These are phyloP conservation scores for Entomyzon cyanotis DNA, from an alignment of 2,113 vertebrate genomes.

Conservation along the genomic window DNA sequence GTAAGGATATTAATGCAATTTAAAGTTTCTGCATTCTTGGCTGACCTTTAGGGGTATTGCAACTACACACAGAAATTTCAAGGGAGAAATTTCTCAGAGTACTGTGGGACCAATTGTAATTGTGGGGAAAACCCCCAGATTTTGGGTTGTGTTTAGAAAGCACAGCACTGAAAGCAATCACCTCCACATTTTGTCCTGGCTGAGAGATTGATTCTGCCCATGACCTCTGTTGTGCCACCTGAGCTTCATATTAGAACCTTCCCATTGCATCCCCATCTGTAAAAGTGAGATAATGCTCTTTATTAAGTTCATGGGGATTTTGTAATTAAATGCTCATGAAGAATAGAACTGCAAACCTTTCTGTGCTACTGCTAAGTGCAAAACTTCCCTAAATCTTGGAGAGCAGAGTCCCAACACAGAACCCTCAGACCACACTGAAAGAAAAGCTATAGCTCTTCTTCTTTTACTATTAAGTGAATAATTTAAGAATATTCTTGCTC, in stretches of 20 bases:
- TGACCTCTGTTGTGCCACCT: not conserved
- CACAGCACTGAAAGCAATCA: not conserved
- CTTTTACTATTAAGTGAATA: not conserved
- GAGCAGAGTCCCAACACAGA: not conserved
- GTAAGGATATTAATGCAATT: constrained; percentile 2
- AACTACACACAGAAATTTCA: constrained; percentile 1
- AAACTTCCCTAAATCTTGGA: not conserved
- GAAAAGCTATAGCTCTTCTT: not conserved
- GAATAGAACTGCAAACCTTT: not conserved
- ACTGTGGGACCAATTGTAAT: not conserved
- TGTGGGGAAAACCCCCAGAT: not conserved
- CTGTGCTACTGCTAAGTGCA: not conserved
- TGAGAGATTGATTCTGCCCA: not conserved
- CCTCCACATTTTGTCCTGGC: not conserved
- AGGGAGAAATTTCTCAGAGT: not conserved
- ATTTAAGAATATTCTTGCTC: not conserved
- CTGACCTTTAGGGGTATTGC: not conserved
- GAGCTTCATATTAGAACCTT: not conserved
- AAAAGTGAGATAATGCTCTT: not conserved
- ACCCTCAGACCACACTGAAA: not conserved
- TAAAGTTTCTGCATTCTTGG: constrained; percentile 12
- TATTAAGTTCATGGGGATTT: not conserved
- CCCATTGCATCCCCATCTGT: not conserved
- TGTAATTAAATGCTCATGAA: not conserved
- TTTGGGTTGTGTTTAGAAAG: not conserved